These are phyloP conservation scores for Balanococcus diminutus DNA, from an alignment of 2,888 invertebrate genomes.

Conservation along the genomic window DNA sequence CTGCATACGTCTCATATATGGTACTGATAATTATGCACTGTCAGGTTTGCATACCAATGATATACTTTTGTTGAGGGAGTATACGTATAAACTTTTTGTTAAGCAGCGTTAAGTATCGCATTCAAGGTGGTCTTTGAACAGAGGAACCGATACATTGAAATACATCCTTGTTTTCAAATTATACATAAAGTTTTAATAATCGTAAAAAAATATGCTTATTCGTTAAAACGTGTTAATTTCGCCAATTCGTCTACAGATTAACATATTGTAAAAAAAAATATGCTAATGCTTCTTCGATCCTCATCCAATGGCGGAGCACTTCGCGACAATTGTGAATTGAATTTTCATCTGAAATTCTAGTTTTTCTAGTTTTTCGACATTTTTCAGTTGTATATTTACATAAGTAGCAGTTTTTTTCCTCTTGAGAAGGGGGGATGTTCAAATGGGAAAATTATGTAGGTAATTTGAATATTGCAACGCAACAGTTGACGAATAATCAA, in stretches of 20 bases:
- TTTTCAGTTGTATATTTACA: slow-evolving; percentile 12
- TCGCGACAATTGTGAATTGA: slow-evolving; percentile 1
- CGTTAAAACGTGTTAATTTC: not conserved
- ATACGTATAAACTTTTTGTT: not conserved
- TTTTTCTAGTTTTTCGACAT: slow-evolving; percentile 13
- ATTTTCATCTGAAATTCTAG: not conserved
- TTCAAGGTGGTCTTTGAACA: not conserved
- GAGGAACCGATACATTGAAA: not conserved
- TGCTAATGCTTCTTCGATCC: not conserved
- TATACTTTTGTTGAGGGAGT: not conserved
- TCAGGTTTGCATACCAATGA: not conserved
- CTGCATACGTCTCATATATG: not conserved
- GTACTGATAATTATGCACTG: not conserved
- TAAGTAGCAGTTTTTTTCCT: not conserved
- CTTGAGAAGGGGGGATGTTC: not conserved
- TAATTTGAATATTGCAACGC: not conserved
- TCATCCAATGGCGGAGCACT: not conserved
- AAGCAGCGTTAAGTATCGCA: not conserved
- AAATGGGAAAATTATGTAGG: not conserved
- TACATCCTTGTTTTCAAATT: not conserved
- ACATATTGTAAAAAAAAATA: not conserved
- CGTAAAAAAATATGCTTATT: not conserved
- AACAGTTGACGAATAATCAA: not conserved
- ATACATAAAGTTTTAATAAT: not conserved
- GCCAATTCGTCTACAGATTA: not conserved